Evolutionary conservation across 2,888 invertebrate genomes (phyloP).

Genomic region (Euplagia quadripunctaria): DNA sequence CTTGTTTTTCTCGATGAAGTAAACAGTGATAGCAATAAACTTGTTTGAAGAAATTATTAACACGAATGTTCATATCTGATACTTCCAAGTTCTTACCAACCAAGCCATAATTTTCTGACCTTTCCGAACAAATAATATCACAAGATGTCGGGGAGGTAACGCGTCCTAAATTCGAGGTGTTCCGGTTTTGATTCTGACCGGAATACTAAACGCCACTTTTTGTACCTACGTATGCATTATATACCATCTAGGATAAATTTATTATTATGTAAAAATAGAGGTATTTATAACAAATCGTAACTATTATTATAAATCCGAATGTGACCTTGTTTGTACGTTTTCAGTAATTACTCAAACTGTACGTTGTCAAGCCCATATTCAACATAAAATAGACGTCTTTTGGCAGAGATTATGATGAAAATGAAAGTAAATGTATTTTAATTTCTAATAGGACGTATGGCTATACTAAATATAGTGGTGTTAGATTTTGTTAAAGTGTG

Average conservation of each 20-base stretch:
- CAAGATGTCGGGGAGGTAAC: conserved; percentile 13
- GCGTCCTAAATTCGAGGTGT: conserved; percentile 18
- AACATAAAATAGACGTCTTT: too few species aligned
- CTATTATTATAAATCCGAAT: too few species aligned
- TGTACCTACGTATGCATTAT: conserved; percentile 3
- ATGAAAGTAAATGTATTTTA: too few species aligned
- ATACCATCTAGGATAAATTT: neutral
- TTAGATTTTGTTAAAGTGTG: neutral
- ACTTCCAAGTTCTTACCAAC: neutral
- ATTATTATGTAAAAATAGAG: too few species aligned
- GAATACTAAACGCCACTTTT: conserved; percentile 20
- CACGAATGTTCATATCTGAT: neutral
- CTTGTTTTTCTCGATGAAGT: neutral
- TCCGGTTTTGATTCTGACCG: conserved; percentile 10
- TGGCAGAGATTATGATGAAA: too few species aligned
- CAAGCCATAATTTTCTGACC: conserved; percentile 11
- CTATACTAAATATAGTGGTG: too few species aligned
- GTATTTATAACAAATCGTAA: too few species aligned
- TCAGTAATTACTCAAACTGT: too few species aligned
- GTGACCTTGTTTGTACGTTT: too few species aligned
- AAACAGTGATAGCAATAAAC: conserved; percentile 8
- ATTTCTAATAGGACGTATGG: too few species aligned
- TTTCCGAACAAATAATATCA: conserved; percentile 14
- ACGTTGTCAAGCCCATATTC: too few species aligned
- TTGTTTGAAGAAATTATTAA: neutral